These are phyloP conservation scores for Coelopa frigida DNA, from an alignment of 1,140 invertebrate species.

Conservation along the genomic window DNA sequence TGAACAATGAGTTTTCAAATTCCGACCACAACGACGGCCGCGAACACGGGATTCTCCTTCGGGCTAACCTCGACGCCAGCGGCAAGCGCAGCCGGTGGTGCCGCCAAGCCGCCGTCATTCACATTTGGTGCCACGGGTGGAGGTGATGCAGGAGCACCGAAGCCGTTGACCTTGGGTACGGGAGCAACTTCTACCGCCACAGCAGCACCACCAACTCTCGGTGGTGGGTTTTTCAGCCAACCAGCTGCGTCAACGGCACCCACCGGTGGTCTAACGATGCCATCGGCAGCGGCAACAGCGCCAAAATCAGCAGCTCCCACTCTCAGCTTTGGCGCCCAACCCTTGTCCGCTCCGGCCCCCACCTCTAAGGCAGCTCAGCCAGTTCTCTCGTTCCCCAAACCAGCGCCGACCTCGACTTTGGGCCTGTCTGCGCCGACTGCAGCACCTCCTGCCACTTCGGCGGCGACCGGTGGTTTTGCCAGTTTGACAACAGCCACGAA, in stretches of 20 bases:
- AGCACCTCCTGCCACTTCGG: conserved; percentile 13
- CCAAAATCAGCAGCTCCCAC: conserved; percentile 20
- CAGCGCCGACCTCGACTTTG: conserved; percentile 1
- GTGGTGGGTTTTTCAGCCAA: conserved; percentile 8
- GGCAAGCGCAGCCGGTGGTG: conserved; percentile 16
- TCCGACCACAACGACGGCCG: conserved; percentile 22
- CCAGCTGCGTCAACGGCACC: conserved; percentile 10
- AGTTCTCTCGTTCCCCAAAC: conserved; percentile 3
- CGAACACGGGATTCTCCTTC: conserved; percentile 9
- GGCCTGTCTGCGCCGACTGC: conserved; percentile 10
- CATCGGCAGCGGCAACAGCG: conserved; percentile 13
- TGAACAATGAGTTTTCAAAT: conserved; percentile 33
- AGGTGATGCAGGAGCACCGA: conserved; percentile 6
- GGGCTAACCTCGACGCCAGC: conserved; percentile 19
- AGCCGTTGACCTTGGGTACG: neutral
- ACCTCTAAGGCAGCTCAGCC: conserved; percentile 12
- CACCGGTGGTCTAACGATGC: conserved; percentile 9
- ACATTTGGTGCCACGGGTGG: neutral
- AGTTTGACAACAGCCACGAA: conserved; percentile 30
- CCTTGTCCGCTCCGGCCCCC: conserved; percentile 10
- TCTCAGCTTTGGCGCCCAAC: conserved; percentile 16
- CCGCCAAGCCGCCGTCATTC: conserved; percentile 8
- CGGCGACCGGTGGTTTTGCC: conserved; percentile 21
- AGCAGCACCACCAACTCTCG: conserved; percentile 11
- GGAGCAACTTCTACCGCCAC: conserved; percentile 19